Evolutionary conservation across 2,888 invertebrate species (phyloP), one percentile per base, ranked within the genome.

Genomic region (Mesorhabditis spiculigera): DNA sequence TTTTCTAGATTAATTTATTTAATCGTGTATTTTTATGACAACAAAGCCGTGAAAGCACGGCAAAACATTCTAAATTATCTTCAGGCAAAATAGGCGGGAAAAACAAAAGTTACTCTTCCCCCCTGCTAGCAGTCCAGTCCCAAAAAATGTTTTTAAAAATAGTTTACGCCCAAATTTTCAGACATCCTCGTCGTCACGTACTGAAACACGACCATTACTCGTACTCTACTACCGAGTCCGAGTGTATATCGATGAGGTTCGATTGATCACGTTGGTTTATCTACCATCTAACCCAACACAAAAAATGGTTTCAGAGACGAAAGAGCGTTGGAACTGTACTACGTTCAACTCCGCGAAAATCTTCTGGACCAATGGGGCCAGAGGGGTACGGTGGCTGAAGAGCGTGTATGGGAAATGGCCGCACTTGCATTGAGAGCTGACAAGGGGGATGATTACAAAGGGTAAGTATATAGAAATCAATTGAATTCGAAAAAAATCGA

Each of bases 361-460:
- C 89, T 91, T 71, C 88, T 90, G 72, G 88, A 87, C 76, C 87
- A 87, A 75, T 84, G 84, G 84, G 75, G 78, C 6, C 77, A 74
- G n/a, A 73, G 80, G 43, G 82, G 84, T 71, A 78, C 83, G 5
- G 84, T 87, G 16, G 88, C 86, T 86, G 86, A 86, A 67, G 89
- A 88, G 73, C 86, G 88, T 77, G 88, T 87, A 77, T 91, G 94
- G 86, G 89, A 92, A 77, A 90, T 95, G 85, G 93, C 93, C 65
- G 93, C 93, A 28, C 90, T 93, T 84, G 93, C 95, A 71, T 89
- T 96, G 80, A 95, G 95, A 89, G 94, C 94, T 10, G 94, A 95
- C 88, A 90, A 92, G 86, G 95, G 94, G 61, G 93, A 94, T 88
- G 91, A 90, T 85, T 89, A 89, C 77, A 89, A 90, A 75, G 89